Percentiles rank a stretch among this genome's conserved stretches.
These are phyloP conservation scores for Cephus sareptanus DNA, from an alignment of 2,888 invertebrate genomes.

Conservation along the genomic window DNA sequence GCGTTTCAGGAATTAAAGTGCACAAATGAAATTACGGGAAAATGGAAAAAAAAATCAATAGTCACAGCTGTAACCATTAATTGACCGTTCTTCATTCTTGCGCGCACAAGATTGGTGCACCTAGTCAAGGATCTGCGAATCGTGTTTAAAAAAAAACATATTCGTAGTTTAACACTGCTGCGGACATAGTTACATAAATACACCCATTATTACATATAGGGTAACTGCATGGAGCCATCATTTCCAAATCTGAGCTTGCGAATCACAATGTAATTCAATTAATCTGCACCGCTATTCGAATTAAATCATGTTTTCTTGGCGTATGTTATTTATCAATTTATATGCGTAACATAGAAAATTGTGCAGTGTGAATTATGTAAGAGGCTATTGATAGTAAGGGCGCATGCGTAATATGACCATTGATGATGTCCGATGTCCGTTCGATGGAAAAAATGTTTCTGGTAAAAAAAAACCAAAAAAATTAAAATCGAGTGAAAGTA, in stretches of 20 bases:
- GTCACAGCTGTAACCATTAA: background rate
- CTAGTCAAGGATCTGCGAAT: conserved; percentile 41
- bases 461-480: background rate
- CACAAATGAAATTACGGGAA: background rate
- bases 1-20: background rate
- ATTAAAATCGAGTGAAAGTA: background rate
- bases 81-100: conserved; percentile 15
- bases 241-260: conserved; percentile 43
- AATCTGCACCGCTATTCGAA: conserved; percentile 25
- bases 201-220: conserved; percentile 39
- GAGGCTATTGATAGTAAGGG: background rate
- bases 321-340: conserved; percentile 1
- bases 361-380: background rate
- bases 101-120: conserved; percentile 34
- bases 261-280: conserved; percentile 18
- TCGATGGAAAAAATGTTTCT: background rate
- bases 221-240: conserved; percentile 46
- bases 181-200: conserved; percentile 34
- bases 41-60: background rate
- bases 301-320: conserved; percentile 19
- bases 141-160: background rate
- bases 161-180: background rate
- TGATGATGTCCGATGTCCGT: background rate
- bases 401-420: background rate
- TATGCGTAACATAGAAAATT: background rate